Percentiles rank a stretch among this genome's conserved stretches.
These are phyloP conservation scores for Arremon brunneinucha DNA, from an alignment of 2,797 vertebrate genomes.

Conservation along the genomic window DNA sequence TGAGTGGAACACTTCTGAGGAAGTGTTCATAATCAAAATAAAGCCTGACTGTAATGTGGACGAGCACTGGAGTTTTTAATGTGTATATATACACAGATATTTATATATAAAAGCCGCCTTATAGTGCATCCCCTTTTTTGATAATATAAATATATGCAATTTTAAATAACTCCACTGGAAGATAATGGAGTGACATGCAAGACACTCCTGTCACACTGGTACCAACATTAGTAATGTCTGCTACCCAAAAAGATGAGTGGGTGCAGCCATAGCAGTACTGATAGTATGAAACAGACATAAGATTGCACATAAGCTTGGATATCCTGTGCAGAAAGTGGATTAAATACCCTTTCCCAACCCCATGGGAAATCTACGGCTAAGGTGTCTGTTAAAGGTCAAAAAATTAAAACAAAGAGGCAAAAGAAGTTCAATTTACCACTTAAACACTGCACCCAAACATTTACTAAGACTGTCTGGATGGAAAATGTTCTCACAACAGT, in stretches of 20 bases:
- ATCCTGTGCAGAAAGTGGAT: neutral
- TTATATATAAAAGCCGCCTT: neutral
- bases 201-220: neutral
- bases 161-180: neutral
- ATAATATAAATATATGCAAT: neutral
- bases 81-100: rapidly evolving
- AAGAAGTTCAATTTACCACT: neutral
- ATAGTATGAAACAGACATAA: neutral
- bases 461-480: neutral
- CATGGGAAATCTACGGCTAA: neutral
- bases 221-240: neutral
- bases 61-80: neutral
- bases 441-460: neutral
- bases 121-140: rapidly evolving
- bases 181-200: neutral
- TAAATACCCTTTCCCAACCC: neutral
- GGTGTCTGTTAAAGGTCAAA: neutral
- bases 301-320: neutral
- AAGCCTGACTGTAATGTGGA: neutral
- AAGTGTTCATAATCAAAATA: neutral
- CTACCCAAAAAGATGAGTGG: neutral
- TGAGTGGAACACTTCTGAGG: neutral
- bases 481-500: neutral
- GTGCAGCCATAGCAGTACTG: neutral
- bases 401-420: neutral